These are phyloP conservation scores for Leptarthrus brevirostris DNA, from an alignment of 2,888 invertebrate genomes.

Conservation along the genomic window DNA sequence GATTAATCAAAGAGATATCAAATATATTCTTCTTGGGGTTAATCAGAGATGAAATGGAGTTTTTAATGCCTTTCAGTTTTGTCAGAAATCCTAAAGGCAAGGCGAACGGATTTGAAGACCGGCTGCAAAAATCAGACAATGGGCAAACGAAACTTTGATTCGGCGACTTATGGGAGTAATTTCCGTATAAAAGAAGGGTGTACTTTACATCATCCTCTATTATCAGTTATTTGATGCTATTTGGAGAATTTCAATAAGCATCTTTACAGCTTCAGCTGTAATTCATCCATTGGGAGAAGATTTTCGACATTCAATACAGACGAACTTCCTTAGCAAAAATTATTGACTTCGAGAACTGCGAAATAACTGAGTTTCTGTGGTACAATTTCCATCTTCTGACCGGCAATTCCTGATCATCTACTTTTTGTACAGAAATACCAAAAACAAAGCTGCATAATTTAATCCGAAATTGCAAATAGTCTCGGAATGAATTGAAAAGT, in stretches of 20 bases:
- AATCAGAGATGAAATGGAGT: neutral
- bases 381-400: neutral
- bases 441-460: neutral
- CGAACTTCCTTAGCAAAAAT: neutral
- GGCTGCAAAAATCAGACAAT: too few relatives aligned
- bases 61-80: neutral
- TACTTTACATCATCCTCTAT: too few relatives aligned
- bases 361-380: neutral
- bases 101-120: too few relatives aligned
- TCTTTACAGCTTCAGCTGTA: neutral
- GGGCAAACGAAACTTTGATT: too few relatives aligned
- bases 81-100: neutral
- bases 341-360: neutral
- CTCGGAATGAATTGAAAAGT: conserved; percentile 15
- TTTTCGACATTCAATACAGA: neutral
- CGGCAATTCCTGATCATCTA: neutral
- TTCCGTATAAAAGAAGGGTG: too few relatives aligned
- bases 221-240: neutral
- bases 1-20: neutral
- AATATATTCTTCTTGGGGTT: neutral
- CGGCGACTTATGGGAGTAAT: too few relatives aligned
- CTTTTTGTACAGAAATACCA: neutral
- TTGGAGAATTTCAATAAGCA: neutral
- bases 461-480: neutral
- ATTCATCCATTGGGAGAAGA: neutral